Evolutionary conservation across 1,140 invertebrate genomes (phyloP).

Genomic region (Pseudomyrmex concolor): DNA sequence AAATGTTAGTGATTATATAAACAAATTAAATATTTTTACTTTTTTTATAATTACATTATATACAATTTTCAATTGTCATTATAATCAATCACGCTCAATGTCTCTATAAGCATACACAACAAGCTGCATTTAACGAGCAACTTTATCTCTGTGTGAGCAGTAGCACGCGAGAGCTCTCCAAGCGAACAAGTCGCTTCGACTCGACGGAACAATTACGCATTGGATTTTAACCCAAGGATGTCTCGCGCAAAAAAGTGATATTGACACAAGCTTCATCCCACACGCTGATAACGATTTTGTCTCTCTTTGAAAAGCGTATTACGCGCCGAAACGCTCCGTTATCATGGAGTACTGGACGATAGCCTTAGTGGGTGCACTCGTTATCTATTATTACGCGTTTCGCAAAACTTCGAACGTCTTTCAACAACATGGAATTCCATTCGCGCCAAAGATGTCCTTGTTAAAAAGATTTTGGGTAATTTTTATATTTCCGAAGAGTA

Average conservation of each 20-base stretch:
- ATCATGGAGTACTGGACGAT: constrained; percentile 51
- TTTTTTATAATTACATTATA: too few relatives aligned
- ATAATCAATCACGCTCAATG: too few relatives aligned
- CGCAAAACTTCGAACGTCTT: background rate
- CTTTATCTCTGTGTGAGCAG: constrained; percentile 8
- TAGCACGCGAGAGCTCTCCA: constrained; percentile 1
- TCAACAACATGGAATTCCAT: constrained; percentile 35
- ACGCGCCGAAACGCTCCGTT: background rate
- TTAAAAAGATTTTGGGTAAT: constrained; percentile 10
- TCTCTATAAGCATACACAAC: background rate
- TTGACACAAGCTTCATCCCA: constrained; percentile 40
- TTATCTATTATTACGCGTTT: constrained; percentile 26
- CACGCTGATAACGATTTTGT: constrained; percentile 13
- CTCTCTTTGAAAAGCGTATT: constrained; percentile 9
- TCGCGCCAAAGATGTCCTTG: background rate
- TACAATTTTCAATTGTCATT: too few relatives aligned
- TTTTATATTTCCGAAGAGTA: background rate
- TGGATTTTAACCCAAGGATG: constrained; percentile 18
- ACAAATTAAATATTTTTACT: too few relatives aligned
- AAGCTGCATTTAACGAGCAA: background rate
- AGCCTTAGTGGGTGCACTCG: background rate
- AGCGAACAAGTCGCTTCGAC: constrained; percentile 13
- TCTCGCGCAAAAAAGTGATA: constrained; percentile 16
- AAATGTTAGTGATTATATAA: too few relatives aligned
- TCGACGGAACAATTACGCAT: constrained; percentile 33